These are phyloP conservation scores for Acropora yongei DNA, from an alignment of 64 coral and sea anemone genomes.

Conservation along the genomic window DNA sequence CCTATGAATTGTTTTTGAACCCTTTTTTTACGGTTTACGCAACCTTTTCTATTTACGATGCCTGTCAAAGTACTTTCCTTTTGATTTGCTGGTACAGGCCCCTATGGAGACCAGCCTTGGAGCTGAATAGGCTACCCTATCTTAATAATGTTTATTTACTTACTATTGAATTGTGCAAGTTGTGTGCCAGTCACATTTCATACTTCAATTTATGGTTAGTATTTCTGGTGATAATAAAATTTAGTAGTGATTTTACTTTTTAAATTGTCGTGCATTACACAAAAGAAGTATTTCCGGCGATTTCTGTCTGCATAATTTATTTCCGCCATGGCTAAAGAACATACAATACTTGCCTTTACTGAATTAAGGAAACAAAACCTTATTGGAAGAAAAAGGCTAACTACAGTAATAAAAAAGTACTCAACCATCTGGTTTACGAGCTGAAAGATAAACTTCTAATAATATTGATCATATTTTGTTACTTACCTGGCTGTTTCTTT, in stretches of 20 bases:
- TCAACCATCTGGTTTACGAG: background rate
- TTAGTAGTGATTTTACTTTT: background rate
- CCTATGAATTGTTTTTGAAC: background rate
- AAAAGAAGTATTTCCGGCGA: background rate
- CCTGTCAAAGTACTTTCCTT: background rate
- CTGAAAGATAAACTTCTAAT: background rate
- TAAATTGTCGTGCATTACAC: background rate
- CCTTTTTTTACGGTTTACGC: background rate
- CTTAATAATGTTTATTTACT: background rate
- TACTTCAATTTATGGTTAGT: background rate
- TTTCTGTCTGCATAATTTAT: background rate
- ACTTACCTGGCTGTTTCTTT: constrained; percentile 19
- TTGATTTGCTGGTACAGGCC: background rate
- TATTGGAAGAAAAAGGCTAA: background rate
- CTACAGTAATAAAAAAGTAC: background rate
- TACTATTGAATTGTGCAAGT: background rate
- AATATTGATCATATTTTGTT: background rate
- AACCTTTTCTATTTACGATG: background rate
- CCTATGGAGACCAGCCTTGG: background rate
- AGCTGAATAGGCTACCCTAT: background rate
- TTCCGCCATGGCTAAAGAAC: background rate
- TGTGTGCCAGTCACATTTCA: background rate
- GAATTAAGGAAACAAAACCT: background rate
- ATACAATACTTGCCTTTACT: constrained; percentile 4
- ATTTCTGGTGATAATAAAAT: background rate